These are phyloP conservation scores for Strigamia crassipes DNA, from an alignment of 2,888 invertebrate genomes.

Conservation along the genomic window DNA sequence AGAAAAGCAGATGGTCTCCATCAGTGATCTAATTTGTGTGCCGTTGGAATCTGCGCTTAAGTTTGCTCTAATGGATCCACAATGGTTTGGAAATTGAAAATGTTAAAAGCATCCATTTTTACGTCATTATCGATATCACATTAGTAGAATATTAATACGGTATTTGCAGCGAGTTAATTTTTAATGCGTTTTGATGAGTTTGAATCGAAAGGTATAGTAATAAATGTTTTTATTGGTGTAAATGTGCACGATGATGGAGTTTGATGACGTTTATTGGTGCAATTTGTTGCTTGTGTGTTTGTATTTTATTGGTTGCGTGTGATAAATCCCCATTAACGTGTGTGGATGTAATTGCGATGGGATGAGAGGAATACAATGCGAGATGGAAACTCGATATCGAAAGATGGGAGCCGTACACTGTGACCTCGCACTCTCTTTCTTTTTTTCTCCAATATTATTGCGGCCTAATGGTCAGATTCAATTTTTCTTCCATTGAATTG, in stretches of 20 bases:
- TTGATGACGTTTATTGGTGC: conserved; percentile 16
- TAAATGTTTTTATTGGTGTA: conserved; percentile 16
- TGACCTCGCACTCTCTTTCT: neutral
- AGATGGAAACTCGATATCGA: conserved; percentile 16
- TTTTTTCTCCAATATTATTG: conserved; percentile 11
- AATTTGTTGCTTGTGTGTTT: conserved; percentile 16
- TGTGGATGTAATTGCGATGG: conserved; percentile 21
- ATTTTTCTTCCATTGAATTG: conserved; percentile 21
- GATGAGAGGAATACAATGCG: conserved; percentile 6
- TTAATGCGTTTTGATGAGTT: neutral
- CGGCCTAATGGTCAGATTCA: conserved; percentile 34
- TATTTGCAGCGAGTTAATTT: neutral
- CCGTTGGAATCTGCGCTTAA: conserved; percentile 15
- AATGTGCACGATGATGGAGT: conserved; percentile 16
- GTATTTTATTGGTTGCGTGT: conserved; percentile 8
- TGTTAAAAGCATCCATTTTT: neutral
- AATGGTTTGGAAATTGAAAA: conserved; percentile 19
- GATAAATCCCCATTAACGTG: conserved; percentile 16
- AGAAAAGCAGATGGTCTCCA: conserved; percentile 41
- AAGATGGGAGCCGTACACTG: neutral
- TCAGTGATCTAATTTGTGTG: conserved; percentile 42
- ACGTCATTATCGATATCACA: neutral
- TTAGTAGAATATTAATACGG: neutral
- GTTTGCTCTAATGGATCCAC: conserved; percentile 39
- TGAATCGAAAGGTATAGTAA: neutral